Base-by-base conservation (phyloP, 1,140 invertebrate genomes). In the Drosophila athabasca region DNA sequence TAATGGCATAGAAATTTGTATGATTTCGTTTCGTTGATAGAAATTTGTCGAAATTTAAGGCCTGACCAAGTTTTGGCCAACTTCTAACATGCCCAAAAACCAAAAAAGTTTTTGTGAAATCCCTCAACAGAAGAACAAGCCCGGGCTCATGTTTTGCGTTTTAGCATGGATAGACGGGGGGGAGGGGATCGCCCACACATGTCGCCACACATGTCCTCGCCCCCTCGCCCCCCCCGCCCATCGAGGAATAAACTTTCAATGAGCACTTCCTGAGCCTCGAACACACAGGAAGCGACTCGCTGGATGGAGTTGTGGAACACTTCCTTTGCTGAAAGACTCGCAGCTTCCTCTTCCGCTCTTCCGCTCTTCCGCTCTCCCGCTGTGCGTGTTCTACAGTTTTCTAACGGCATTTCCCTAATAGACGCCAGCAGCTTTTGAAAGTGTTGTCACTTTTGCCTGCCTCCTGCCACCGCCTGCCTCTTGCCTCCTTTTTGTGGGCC, bases 201-300 rank as follows among this genome's bases (percentile, higher is more conserved):
- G 39, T 22, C n/a, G 17, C 15, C 11, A 24, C 43, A 5, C 13
- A 45, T 24, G n/a, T 15, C 35, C 55, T 44, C 6, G 39, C 11
- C 44, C 50, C 53, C 26, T 29, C 2, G 26, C 26, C 26, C 17
- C 17, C 17, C 17, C 2, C 6, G 0, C 26, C 60, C 59, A 69
- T 48, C 43, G 74, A 13, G 44, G 59, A 73, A 68, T 43, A 62
- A 68, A 76, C 74, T 76, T 76, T 68, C 70, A 68, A 62, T 68
- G 70, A 74, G 64, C 58, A 69, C 70, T 68, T 76, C 70, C 70
- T 74, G 35, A 39, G 35, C 26, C 44, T 43, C n/a, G 24, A 44
- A 41, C 50, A 39, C 31, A 24, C 17, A n/a, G 53, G 26, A 15
- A 66, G 48, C 19, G 9, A 50, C 13, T 31, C 19, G 8, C n/a